Evolutionary conservation across 2,888 invertebrate species (phyloP).

Genomic region (Philhelius pedissequus): DNA sequence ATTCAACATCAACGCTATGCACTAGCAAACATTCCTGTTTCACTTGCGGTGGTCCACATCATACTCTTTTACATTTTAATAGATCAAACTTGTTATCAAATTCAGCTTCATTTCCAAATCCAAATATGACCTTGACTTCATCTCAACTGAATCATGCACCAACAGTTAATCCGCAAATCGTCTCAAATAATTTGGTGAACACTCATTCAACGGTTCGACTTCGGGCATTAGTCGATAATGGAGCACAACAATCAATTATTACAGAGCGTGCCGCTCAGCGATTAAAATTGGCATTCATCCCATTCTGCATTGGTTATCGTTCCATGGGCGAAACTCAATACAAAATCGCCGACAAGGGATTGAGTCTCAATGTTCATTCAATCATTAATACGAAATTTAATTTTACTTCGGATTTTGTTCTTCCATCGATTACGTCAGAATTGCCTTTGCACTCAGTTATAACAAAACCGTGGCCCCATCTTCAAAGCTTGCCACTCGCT

Average conservation of each 20-base stretch:
- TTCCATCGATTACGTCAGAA: too few relatives aligned
- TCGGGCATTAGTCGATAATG: background rate
- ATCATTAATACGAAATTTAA: too few relatives aligned
- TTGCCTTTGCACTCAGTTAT: too few relatives aligned
- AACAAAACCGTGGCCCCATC: too few relatives aligned
- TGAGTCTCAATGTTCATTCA: too few relatives aligned
- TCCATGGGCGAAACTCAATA: too few relatives aligned
- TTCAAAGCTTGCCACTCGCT: background rate
- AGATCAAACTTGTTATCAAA: too few relatives aligned
- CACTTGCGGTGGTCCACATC: background rate
- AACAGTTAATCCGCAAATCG: background rate
- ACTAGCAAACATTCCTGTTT: background rate
- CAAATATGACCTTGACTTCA: background rate
- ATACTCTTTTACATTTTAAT: background rate
- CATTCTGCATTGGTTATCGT: background rate
- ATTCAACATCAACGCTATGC: background rate
- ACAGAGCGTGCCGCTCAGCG: background rate
- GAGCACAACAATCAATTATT: background rate
- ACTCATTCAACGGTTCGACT: too few relatives aligned
- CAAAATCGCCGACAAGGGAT: too few relatives aligned
- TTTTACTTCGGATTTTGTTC: too few relatives aligned
- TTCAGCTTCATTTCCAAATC: background rate
- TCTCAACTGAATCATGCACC: background rate
- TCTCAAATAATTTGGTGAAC: too few relatives aligned
- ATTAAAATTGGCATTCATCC: background rate